These are phyloP conservation scores for Prorops nasuta DNA, from an alignment of 1,140 invertebrate genomes.

Conservation along the genomic window DNA sequence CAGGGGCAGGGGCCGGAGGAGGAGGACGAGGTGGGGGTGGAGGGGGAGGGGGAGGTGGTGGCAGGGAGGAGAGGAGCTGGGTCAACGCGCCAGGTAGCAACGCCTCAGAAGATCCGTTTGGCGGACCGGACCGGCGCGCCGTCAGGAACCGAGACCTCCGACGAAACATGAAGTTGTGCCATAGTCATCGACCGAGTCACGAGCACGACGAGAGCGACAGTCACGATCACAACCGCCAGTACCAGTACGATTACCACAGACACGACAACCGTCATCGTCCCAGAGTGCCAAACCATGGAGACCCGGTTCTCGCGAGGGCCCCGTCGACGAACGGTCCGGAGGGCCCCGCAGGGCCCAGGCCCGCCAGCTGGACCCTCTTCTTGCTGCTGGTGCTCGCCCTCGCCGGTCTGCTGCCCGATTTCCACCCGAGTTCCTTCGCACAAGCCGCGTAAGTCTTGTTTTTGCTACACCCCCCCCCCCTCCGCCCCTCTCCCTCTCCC, in stretches of 20 bases:
- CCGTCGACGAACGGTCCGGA: slow-evolving; percentile 5
- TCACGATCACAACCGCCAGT: no score
- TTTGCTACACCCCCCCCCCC: slow-evolving; percentile 7
- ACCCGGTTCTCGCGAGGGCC: neutral
- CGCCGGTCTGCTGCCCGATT: slow-evolving; percentile 52
- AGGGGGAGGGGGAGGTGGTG: slow-evolving; percentile 30
- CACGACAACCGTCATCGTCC: slow-evolving; percentile 15
- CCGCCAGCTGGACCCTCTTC: slow-evolving; percentile 53
- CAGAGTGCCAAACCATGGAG: neutral
- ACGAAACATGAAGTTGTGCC: no score
- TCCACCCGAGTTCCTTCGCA: slow-evolving; percentile 51
- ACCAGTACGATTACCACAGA: no score
- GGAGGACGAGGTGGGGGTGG: slow-evolving; percentile 15
- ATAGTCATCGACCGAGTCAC: no score
- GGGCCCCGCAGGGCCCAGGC: slow-evolving; percentile 39
- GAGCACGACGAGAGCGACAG: no score
- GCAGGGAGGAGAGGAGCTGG: slow-evolving; percentile 33
- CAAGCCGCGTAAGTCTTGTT: slow-evolving; percentile 45
- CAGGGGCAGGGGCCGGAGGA: slow-evolving; percentile 12
- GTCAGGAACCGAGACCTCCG: no score
- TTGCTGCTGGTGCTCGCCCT: slow-evolving; percentile 35
- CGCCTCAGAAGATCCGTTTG: slow-evolving; percentile 32
- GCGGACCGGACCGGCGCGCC: no score
- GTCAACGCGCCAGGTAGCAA: slow-evolving; percentile 37
- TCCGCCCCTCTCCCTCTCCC: neutral